A percentile compares a stretch with the other conserved stretches of the same genome.
phyloP scores from a whole-genome alignment of 2,888 invertebrate genomes.

The Lasioglossum vierecki region DNA sequence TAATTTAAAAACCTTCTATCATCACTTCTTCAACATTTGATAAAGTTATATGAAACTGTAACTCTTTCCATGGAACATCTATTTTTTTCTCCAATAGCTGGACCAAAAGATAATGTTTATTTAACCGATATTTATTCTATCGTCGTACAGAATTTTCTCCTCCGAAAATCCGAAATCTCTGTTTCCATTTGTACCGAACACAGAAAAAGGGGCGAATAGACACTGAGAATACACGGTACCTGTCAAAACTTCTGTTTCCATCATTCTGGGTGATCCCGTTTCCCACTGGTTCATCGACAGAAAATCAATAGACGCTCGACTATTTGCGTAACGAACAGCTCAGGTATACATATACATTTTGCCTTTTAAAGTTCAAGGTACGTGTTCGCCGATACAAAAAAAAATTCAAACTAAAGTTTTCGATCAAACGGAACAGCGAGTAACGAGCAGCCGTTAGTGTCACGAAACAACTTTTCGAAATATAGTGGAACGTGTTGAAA shows the following conservation, averaged over 20 bases:
- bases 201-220: slow-evolving; percentile 9
- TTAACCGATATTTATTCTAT: background rate
- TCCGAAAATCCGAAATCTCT: background rate
- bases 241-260: slow-evolving; percentile 54
- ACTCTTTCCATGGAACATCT: background rate
- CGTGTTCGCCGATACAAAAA: background rate
- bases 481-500: background rate
- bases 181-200: slow-evolving; percentile 9
- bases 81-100: background rate
- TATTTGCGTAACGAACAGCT: slow-evolving; percentile 47
- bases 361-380: background rate
- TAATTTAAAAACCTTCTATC: background rate
- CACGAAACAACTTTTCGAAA: background rate
- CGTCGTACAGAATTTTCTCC: background rate
- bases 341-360: background rate
- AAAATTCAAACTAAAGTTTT: background rate
- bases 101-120: background rate
- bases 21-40: background rate
- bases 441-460: background rate
- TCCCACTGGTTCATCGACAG: slow-evolving; percentile 37
- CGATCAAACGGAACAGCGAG: background rate
- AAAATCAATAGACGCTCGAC: slow-evolving; percentile 48
- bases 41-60: background rate
- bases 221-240: slow-evolving; percentile 16
- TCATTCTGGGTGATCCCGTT: slow-evolving; percentile 22